Evolutionary conservation across 53 echinoderm and acorn worm genomes (phyloP).

Genomic region (Stichopus horrens): DNA sequence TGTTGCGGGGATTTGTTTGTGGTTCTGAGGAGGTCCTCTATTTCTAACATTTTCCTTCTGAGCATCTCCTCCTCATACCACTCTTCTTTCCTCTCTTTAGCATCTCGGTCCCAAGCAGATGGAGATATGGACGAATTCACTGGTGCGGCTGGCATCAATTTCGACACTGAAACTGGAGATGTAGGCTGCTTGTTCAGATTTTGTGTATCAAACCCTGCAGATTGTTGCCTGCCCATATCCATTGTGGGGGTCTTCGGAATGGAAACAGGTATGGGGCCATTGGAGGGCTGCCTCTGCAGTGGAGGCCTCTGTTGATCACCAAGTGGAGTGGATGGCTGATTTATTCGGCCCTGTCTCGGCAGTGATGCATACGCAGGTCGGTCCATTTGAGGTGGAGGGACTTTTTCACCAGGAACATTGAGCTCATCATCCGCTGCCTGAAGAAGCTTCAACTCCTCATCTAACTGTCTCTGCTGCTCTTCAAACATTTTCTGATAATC

Average conservation of each 20-base stretch:
- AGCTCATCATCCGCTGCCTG: slow-evolving; percentile 42
- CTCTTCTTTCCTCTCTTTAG: slow-evolving; percentile 73
- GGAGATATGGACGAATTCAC: slow-evolving; percentile 25
- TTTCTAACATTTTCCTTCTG: slow-evolving; percentile 67
- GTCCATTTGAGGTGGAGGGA: slow-evolving; percentile 46
- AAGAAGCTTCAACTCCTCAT: slow-evolving; percentile 40
- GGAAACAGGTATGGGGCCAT: slow-evolving; percentile 78
- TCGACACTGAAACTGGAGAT: slow-evolving; percentile 2
- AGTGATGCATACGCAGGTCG: slow-evolving; percentile 73
- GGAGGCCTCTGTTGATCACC: slow-evolving; percentile 66
- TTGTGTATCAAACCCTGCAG: slow-evolving; percentile 7
- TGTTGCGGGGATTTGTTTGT: slow-evolving; percentile 66
- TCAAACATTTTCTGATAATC: slow-evolving; percentile 39
- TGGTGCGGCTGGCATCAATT: slow-evolving; percentile 14
- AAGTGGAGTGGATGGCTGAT: slow-evolving; percentile 62
- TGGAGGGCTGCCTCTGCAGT: slow-evolving; percentile 72
- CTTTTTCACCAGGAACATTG: neutral
- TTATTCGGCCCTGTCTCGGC: slow-evolving; percentile 83
- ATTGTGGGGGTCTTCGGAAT: slow-evolving; percentile 67
- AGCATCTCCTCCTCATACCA: slow-evolving; percentile 72
- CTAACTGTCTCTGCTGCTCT: slow-evolving; percentile 56
- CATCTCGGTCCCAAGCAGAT: slow-evolving; percentile 79
- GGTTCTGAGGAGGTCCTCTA: slow-evolving; percentile 62
- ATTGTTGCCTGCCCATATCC: neutral
- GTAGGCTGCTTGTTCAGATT: slow-evolving; percentile 11